Conservation (phyloP, 2,888 invertebrate genomes). For the Ctenicera cuprea region DNA sequence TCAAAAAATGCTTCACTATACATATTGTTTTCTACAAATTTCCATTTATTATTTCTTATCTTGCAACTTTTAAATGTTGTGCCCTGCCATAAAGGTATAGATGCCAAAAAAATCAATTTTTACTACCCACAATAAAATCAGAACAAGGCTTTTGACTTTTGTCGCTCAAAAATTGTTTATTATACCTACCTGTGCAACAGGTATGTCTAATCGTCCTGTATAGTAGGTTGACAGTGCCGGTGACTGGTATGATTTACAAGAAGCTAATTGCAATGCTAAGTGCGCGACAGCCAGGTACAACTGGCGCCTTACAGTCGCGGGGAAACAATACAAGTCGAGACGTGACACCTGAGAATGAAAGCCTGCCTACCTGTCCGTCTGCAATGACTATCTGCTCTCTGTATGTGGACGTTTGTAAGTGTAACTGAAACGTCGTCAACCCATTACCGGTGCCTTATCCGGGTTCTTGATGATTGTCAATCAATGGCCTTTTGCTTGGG, state of each 20-base stretch:
- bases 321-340: constrained; percentile 68
- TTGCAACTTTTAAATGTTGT: no score
- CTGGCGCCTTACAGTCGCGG: constrained; percentile 69
- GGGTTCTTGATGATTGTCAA: constrained; percentile 43
- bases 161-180: background rate
- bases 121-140: constrained; percentile 21
- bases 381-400: constrained; percentile 59
- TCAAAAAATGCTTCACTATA: no score
- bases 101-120: background rate
- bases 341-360: constrained; percentile 67
- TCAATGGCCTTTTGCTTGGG: constrained; percentile 35
- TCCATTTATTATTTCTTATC: no score
- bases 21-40: no score
- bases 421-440: constrained; percentile 50
- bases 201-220: constrained; percentile 43
- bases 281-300: constrained; percentile 68
- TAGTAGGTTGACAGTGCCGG: constrained; percentile 27
- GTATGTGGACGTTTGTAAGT: constrained; percentile 55
- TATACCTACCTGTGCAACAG: constrained; percentile 26
- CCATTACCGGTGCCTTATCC: constrained; percentile 53
- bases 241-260: constrained; percentile 60
- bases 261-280: constrained; percentile 70
- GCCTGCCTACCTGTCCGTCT: constrained; percentile 63
- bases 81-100: no score
- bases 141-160: constrained; percentile 2